Base-by-base conservation (phyloP, 1,140 invertebrate genomes). In the Zeugodacus cucurbitae region DNA sequence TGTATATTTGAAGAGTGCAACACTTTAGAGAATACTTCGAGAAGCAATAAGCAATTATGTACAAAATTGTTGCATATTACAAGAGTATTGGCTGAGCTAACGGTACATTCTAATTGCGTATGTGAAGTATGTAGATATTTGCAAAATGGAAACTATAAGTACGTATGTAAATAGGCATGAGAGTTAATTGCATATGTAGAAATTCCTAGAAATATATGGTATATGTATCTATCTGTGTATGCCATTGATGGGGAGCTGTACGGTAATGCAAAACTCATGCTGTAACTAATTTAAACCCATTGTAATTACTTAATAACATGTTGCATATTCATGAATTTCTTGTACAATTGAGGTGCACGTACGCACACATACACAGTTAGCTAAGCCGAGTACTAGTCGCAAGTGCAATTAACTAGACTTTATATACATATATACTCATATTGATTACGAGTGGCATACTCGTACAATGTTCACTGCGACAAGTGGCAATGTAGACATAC, bases 231-330 rank as follows among this genome's bases (percentile, higher is more conserved):
- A 34, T 67, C 14, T 17, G 11, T 34, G 64, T 17, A 29, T 34
- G 64, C 29, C 4, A 29, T 29, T 20, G 1, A 26, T 70, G 64
- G 4, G 22, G 11, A 62, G 22, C n/a, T 82, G n/a, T 26, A 7
- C 41, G 74, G 6, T 48, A 82, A 48, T 82, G 41, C 41, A 7
- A 82, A 34, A 82, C n/a, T 82, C 41, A 48, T 48, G 74, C 74
- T 82, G 44, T n/a, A 82, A 82, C 74, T 82, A 82, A 82, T 41
- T 82, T 26, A 54, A 82, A 48, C 74, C 74, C 8, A 48, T 82
- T 82, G 74, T 48, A 82, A 82, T 48, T 54, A 48, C 41, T 48
- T 48, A 82, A 82, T 82, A 82, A 54, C n/a, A 48, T 82, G 41
- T 54, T 82, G 74, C 41, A 82, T 82, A 82, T 82, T 82, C 74